Percentiles rank a stretch among this genome's conserved stretches.
Conservation (phyloP, 2,888 invertebrate species). For the Caenorhabditis sinica region DNA sequence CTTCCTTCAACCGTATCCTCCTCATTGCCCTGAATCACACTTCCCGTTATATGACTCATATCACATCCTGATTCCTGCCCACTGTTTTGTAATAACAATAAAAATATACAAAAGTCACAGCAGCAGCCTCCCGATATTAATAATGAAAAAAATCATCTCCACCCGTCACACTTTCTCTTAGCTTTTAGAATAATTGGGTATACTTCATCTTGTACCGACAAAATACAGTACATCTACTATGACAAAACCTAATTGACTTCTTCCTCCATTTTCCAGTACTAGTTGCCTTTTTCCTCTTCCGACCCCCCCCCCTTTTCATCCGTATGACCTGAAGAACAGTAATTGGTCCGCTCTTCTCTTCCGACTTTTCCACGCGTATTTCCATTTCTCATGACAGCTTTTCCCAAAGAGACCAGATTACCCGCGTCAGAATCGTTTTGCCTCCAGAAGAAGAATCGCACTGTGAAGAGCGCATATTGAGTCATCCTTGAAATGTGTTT, state of each 20-base stretch:
- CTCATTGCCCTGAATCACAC: no score
- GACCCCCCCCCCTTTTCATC: background rate
- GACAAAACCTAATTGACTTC: conserved; percentile 52
- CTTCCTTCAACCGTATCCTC: no score
- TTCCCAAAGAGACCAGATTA: conserved; percentile 46
- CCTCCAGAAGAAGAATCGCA: conserved; percentile 23
- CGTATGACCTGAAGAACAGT: conserved; percentile 56
- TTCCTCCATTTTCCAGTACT: conserved; percentile 32
- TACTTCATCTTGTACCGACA: no score
- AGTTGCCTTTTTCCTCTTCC: background rate
- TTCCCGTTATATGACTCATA: no score
- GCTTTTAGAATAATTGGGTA: background rate
- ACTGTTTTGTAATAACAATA: background rate
- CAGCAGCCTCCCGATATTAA: background rate
- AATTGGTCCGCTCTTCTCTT: conserved; percentile 36
- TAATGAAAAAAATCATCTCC: background rate
- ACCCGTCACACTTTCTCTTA: conserved; percentile 45
- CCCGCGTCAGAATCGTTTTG: conserved; percentile 52
- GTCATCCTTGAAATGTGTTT: conserved; percentile 62
- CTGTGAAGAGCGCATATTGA: conserved; percentile 46
- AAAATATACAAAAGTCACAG: background rate
- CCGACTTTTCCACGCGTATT: conserved; percentile 31
- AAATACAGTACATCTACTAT: conserved; percentile 4
- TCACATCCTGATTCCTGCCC: background rate
- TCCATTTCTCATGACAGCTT: conserved; percentile 33